Evolutionary conservation across 2,113 vertebrate genomes (phyloP), one percentile per base, ranked within the genome.

Genomic region (Strix uralensis): DNA sequence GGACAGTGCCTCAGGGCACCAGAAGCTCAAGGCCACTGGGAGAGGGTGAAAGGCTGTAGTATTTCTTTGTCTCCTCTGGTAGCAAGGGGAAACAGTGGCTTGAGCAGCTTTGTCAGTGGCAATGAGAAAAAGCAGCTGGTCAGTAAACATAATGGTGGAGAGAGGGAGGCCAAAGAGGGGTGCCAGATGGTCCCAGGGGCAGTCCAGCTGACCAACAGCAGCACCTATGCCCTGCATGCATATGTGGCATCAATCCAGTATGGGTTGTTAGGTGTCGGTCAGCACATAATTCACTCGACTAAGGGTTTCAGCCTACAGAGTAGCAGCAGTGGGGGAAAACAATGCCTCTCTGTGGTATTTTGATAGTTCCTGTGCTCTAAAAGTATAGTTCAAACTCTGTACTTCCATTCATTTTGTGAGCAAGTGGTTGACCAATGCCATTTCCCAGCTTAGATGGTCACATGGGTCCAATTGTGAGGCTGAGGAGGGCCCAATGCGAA

Each of bases 141-240:
- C 93, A 83, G 71, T 34, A 66, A 80, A 63, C 16, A 27, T 91
- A 96, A 91, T 90, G 84, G 74, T 63, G 81, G 59, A 29, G 78
- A 67, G 13, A 62, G 54, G 25, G 87, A 96, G 89, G 91, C 81
- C 74, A 92, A 16, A 77, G 55, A 80, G 91, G 42, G 78, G 71
- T 74, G 81, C 66, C 96, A 96, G 94, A 95, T 97, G 94, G 94
- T 73, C 89, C 87, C 66, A 93, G 91, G 88, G 95, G 73, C 92
- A 5, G 3, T 23, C 65, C 86, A 96, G 94, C 87, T 97, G 96
- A 94, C 95, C 95, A 96, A 20, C 54, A 86, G 86, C 89, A 90
- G 91, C 93, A 96, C 93, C 89, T 92, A 70, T 94, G 94, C 81
- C 96, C 96, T 81, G 88, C 1, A 2, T 74, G 85, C 94, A 95